Base-by-base conservation (phyloP, 2,113 vertebrate species). In the Thomomys bottae region DNA sequence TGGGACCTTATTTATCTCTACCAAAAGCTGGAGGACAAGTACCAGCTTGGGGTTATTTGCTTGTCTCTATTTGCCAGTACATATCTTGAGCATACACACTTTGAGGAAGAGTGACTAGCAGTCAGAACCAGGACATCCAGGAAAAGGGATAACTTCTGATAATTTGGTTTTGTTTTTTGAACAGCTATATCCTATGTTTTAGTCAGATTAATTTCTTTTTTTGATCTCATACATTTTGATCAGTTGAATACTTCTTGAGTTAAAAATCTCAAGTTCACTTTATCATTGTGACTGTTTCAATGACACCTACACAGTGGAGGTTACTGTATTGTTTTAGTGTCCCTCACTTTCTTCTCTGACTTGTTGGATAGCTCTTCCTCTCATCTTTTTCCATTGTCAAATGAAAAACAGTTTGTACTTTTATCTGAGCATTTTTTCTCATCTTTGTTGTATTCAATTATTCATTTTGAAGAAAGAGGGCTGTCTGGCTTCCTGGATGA, bases 381-480 rank as follows among this genome's bases (percentile, higher is more conserved):
- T 75, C 11, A 75, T 86, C 20, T 23, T 30, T 57, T 85, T 73
- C 49, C 59, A 38, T 61, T 86, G 24, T 89, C 24, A 57, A 36
- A 45, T 67, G 34, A 75, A 36, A 49, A 79, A 36, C 12, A 63
- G 5, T 76, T 81, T 77, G 34, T 70, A 30, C 68, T 82, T 75
- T 79, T 18, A n/a, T 78, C 26, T 89, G 66, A 45, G 61, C 26
- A 76, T 68, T 66, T 93, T 76, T n/a, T 87, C 54, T 76, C 36
- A 42, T 84, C 75, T 85, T 80, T 26, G 45, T 30, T 71, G 24
- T 82, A 63, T 71, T 90, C 76, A 87, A 15, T 90, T 94, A 64
- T 83, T 87, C 21, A 70, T 63, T 18, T 23, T 82, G 5, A 61
- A 76, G 76, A 76, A 75, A 68, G 49, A 59, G n/a, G 54, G 32